phyloP scores from a whole-genome alignment of 1,140 invertebrate species.

The Aphaenogaster floridana region DNA sequence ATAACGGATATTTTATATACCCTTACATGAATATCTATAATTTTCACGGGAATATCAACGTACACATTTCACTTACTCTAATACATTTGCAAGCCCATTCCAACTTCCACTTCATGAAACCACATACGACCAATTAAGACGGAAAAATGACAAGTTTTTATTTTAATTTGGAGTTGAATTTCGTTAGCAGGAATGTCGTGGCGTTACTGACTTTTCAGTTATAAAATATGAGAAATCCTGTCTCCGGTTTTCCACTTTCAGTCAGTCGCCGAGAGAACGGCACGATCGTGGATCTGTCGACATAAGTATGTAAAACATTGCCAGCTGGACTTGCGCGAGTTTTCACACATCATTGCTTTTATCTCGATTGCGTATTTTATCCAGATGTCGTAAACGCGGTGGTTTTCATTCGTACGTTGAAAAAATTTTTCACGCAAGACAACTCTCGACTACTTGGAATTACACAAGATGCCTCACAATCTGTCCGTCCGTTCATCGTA shows the following conservation, averaged over 20 bases:
- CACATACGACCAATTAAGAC: neutral
- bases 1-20: conserved; percentile 13
- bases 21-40: neutral
- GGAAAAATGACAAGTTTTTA: neutral
- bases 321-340: conserved; percentile 15
- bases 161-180: neutral
- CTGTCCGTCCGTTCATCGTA: neutral
- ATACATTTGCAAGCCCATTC: neutral
- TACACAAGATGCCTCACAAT: neutral
- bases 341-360: conserved; percentile 64
- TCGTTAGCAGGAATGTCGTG: neutral
- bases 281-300: conserved; percentile 27
- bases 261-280: neutral
- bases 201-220: neutral
- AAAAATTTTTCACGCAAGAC: neutral
- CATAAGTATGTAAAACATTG: conserved; percentile 56
- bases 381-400: neutral
- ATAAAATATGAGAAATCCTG: neutral
- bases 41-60: neutral
- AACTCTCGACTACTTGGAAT: neutral
- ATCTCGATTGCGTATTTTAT: conserved; percentile 65
- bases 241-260: conserved; percentile 24
- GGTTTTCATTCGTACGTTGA: neutral
- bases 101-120: neutral
- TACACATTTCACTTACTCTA: neutral